Percentiles rank a stretch among this genome's conserved stretches.
Conservation (phyloP, 2,888 invertebrate genomes). For the Drosophila yooni region DNA sequence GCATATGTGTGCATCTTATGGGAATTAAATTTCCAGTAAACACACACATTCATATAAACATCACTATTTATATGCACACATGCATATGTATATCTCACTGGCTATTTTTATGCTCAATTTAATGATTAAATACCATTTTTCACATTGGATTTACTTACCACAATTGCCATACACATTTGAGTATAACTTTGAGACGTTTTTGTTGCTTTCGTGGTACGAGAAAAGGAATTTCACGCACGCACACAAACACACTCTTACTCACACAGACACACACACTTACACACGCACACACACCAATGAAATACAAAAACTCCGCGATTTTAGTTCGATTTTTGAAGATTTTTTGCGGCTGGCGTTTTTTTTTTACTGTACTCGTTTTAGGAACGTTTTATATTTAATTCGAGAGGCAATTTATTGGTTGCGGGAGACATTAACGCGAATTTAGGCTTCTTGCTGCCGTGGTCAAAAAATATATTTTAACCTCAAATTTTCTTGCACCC, state of each 20-base stretch:
- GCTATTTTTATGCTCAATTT: background rate
- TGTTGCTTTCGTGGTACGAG: constrained; percentile 63
- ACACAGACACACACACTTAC: constrained; percentile 21
- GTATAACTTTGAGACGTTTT: constrained; percentile 80
- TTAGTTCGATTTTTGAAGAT: constrained; percentile 49
- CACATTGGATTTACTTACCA: constrained; percentile 87
- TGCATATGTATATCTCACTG: constrained; percentile 1
- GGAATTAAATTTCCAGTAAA: background rate
- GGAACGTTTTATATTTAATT: constrained; percentile 57
- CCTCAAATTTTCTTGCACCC: constrained; percentile 66
- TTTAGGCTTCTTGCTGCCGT: constrained; percentile 62
- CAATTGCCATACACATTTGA: constrained; percentile 94
- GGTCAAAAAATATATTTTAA: constrained; percentile 63
- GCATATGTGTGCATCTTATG: background rate
- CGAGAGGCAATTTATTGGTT: constrained; percentile 29
- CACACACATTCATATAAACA: background rate
- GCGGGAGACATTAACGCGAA: constrained; percentile 63
- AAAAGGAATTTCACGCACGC: constrained; percentile 62
- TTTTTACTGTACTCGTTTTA: constrained; percentile 23
- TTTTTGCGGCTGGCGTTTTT: constrained; percentile 3
- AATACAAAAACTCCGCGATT: constrained; percentile 39
- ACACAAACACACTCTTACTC: constrained; percentile 30
- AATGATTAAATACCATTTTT: background rate
- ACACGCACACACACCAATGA: constrained; percentile 16
- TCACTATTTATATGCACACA: background rate